A percentile compares a stretch with the other conserved stretches of the same genome.
phyloP scores from a whole-genome alignment of 2,113 vertebrate species.

The Hemiprocne comata region DNA sequence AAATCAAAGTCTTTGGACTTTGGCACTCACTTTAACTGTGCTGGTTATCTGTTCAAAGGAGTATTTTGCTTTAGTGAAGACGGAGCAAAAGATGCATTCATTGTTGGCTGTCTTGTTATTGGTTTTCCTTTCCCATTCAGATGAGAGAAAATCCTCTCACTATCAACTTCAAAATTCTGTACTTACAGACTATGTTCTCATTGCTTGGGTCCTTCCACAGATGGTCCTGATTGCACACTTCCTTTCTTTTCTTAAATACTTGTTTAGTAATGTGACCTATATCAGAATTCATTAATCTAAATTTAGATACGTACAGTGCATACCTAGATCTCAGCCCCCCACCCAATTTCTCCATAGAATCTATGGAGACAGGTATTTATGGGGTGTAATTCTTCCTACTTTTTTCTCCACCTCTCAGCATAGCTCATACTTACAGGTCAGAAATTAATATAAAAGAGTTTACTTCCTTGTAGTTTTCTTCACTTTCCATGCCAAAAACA shows the following conservation, averaged over 20 bases:
- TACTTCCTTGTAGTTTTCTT: neutral
- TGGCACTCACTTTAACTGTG: neutral
- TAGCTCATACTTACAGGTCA: neutral
- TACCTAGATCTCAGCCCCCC: neutral
- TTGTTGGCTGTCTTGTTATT: neutral
- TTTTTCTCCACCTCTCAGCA: neutral
- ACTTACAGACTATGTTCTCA: neutral
- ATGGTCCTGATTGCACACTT: neutral
- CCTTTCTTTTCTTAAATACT: neutral
- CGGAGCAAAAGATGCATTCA: neutral
- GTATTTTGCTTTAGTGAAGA: constrained; percentile 8
- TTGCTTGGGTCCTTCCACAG: neutral
- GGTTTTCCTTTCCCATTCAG: neutral
- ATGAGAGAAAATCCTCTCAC: neutral
- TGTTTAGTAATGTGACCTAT: neutral
- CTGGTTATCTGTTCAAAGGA: neutral
- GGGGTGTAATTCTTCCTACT: neutral
- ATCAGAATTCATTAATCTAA: neutral
- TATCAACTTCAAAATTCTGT: neutral
- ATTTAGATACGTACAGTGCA: neutral
- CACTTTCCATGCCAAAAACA: neutral
- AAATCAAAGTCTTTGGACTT: neutral
- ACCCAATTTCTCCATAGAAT: neutral
- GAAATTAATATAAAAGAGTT: neutral
- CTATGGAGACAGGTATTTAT: neutral